Evolutionary conservation across 2,888 invertebrate genomes (phyloP), one percentile per base, ranked within the genome.

Genomic region (Agriopis aurantiaria): DNA sequence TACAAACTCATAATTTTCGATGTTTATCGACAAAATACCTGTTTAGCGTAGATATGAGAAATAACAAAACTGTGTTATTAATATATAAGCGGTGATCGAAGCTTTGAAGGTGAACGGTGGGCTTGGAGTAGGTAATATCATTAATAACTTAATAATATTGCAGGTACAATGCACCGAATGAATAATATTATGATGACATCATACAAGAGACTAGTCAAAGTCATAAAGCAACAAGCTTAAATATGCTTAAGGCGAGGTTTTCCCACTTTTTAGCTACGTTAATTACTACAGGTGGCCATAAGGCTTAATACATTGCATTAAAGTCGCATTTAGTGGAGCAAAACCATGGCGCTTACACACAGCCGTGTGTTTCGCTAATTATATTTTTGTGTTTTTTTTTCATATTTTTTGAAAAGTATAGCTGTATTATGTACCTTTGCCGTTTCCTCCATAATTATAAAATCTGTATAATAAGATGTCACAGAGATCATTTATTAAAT

Each of bases 151-250:
- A 48, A 48, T 60, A 49, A 23, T 48, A 4, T 49, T 40, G 49
- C 60, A 60, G 49, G 49, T 60, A 49, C 55, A 63, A 14, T 62
- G 57, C 45, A 58, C 14, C 41, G 45, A 14, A 63, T 68, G 68
- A 62, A 23, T 68, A 51, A 68, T 52, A 43, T 46, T 11, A 10
- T 23, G n/a, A 62, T 68, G 62, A 63, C 52, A 58, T 68, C 68
- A 68, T 53, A 10, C 43, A 23, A 17, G 33, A 49, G 48, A 48
- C 11, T 46, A 45, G n/a, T 14, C 58, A 60, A 23, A 45, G n/a
- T 14, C 58, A 60, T 49, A 60, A 60, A 60, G 14, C 10, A 40
- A 57, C 10, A 56, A 41, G 56, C 14, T 56, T 41, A 41, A 56
- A 14, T 43, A 10, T 12, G 41, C 5, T 23, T 23, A 23, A 23